A percentile compares a stretch with the other conserved stretches of the same genome.
Conservation (phyloP, 2,113 vertebrate genomes). For the Anseranas semipalmata region DNA sequence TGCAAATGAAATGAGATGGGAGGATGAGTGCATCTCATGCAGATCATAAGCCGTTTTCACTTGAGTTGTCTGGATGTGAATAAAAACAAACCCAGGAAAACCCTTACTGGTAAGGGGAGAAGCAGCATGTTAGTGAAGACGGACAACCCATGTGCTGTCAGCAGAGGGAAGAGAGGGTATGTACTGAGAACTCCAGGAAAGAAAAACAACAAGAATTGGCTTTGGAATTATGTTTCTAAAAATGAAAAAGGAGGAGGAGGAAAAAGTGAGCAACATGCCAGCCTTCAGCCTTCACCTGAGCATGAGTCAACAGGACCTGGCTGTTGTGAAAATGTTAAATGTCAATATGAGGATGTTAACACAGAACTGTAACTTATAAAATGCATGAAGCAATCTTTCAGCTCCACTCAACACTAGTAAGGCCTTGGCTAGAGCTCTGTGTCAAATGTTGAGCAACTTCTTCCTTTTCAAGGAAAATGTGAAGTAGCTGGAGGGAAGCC, state of each 20-base stretch:
- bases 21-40: neutral
- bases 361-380: neutral
- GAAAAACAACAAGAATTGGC: neutral
- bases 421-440: neutral
- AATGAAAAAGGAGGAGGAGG: neutral
- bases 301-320: conserved; percentile 11
- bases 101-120: neutral
- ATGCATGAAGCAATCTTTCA: neutral
- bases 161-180: neutral
- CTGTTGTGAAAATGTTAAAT: conserved; percentile 7
- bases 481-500: neutral
- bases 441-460: neutral
- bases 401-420: neutral
- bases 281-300: neutral
- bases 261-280: neutral
- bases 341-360: neutral
- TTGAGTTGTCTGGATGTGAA: neutral
- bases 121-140: neutral
- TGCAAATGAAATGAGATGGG: neutral
- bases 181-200: neutral
- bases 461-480: neutral
- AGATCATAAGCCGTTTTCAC: neutral
- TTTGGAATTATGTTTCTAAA: neutral
- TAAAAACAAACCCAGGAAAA: neutral
- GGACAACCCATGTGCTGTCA: neutral